These are phyloP conservation scores for Genyomyrus donnyi DNA, from an alignment of 2,113 vertebrate genomes.

Conservation along the genomic window DNA sequence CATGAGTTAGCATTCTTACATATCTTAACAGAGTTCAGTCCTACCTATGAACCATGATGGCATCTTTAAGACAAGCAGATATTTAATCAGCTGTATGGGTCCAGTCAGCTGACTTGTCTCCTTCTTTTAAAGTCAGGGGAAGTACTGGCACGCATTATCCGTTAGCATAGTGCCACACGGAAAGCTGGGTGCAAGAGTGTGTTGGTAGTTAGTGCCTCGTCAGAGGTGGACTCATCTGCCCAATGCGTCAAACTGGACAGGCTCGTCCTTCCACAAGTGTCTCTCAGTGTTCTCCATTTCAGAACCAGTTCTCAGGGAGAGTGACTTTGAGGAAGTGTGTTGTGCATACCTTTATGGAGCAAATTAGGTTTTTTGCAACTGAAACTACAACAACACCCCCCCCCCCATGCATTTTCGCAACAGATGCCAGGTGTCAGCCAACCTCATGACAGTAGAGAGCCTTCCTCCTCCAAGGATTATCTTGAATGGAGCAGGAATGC, in stretches of 20 bases:
- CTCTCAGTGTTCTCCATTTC: background rate
- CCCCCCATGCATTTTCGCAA: background rate
- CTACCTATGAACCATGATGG: background rate
- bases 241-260: background rate
- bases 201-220: background rate
- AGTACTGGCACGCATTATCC: background rate
- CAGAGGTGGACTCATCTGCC: background rate
- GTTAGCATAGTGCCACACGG: background rate
- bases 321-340: background rate
- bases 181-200: background rate
- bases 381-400: background rate
- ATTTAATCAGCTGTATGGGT: background rate
- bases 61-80: background rate
- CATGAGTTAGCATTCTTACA: background rate
- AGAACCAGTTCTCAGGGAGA: background rate
- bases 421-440: background rate
- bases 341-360: background rate
- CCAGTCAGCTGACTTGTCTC: background rate
- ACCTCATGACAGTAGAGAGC: background rate
- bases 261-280: background rate
- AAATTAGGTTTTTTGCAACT: background rate
- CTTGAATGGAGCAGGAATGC: background rate
- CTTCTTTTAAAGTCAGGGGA: background rate
- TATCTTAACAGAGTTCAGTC: background rate
- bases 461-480: background rate